phyloP scores from a whole-genome alignment of 2,113 vertebrate genomes.

The Coptodon bakossiorum region DNA sequence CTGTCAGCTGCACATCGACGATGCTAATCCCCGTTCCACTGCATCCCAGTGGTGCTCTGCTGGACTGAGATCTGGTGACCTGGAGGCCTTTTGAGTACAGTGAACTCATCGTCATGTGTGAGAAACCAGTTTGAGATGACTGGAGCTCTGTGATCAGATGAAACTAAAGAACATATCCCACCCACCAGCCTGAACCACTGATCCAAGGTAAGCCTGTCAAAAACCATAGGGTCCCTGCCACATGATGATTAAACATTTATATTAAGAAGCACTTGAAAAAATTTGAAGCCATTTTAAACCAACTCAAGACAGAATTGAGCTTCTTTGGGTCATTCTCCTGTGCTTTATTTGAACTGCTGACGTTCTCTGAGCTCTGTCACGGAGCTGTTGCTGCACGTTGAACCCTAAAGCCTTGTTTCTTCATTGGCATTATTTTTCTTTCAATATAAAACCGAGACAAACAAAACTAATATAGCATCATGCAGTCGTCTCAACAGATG shows the following conservation, averaged over 20 bases:
- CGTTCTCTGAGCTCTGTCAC: not conserved
- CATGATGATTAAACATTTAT: not conserved
- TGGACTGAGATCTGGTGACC: not conserved
- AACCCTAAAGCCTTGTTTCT: not conserved
- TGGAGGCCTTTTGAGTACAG: not conserved
- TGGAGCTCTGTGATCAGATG: not conserved
- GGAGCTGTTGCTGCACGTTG: not conserved
- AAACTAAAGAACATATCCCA: not conserved
- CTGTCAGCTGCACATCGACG: not conserved
- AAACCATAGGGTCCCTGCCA: fast-evolving
- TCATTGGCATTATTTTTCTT: not conserved
- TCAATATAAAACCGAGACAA: not conserved
- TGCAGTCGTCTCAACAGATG: conserved; percentile 24
- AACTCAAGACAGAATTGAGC: not conserved
- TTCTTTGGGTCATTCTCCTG: not conserved
- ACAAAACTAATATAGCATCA: not conserved
- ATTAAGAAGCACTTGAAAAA: not conserved
- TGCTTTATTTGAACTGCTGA: not conserved
- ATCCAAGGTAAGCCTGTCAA: not conserved
- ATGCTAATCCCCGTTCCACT: not conserved
- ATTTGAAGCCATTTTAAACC: not conserved
- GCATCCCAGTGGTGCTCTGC: not conserved
- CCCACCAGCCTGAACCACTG: not conserved
- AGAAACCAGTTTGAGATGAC: not conserved
- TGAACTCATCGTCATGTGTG: not conserved